phyloP scores from a whole-genome alignment of 2,888 invertebrate genomes.

The Netelia fuscicornis region DNA sequence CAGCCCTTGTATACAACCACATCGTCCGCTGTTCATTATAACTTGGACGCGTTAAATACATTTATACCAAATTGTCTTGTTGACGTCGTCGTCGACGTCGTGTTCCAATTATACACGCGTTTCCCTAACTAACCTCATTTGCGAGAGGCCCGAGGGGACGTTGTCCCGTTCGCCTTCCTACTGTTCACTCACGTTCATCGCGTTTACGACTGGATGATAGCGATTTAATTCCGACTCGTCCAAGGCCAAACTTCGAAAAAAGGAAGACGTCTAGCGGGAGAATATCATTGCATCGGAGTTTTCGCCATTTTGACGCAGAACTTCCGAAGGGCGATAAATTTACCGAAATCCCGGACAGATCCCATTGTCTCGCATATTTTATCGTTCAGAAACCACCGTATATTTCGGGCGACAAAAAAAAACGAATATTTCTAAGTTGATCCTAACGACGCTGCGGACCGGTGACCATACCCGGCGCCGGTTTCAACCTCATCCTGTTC shows the following conservation, averaged over 20 bases:
- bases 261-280: background rate
- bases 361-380: background rate
- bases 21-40: constrained; percentile 78
- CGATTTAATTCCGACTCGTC: constrained; percentile 79
- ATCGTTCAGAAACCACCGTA: constrained; percentile 8
- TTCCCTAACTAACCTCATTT: constrained; percentile 83
- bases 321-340: constrained; percentile 4
- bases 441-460: constrained; percentile 42
- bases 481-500: constrained; percentile 43
- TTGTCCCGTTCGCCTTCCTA: constrained; percentile 69
- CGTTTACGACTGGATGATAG: constrained; percentile 59
- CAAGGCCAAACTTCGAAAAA: constrained; percentile 61
- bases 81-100: constrained; percentile 72
- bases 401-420: constrained; percentile 18
- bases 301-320: background rate
- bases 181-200: constrained; percentile 8
- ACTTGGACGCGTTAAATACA: constrained; percentile 76
- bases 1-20: constrained; percentile 14
- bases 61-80: constrained; percentile 74
- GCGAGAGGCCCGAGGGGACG: constrained; percentile 71
- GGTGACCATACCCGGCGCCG: constrained; percentile 56
- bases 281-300: background rate
- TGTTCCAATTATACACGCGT: constrained; percentile 82
- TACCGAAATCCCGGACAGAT: background rate
- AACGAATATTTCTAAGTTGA: constrained; percentile 38